A percentile compares a stretch with the other conserved stretches of the same genome.
Conservation (phyloP, 2,888 invertebrate species). For the Acanthosepion lycidas region DNA sequence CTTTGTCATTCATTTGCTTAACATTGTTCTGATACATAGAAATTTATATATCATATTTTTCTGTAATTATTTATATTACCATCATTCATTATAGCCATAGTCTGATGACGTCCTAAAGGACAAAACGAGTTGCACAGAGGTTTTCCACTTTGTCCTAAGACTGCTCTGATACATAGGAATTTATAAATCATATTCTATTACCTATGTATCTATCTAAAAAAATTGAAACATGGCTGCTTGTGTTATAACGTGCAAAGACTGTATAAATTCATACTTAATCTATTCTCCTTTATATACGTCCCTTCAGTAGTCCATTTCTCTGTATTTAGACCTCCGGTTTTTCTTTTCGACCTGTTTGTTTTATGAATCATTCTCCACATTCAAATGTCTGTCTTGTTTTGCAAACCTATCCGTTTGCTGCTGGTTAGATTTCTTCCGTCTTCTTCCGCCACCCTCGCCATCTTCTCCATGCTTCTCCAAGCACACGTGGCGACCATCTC, state of each 20-base stretch:
- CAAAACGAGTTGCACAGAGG: too few relatives aligned
- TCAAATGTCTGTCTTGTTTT: not conserved
- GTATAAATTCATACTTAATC: not conserved
- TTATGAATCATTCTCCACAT: not conserved
- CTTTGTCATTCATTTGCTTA: too few relatives aligned
- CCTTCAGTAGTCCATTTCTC: not conserved
- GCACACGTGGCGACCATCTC: not conserved
- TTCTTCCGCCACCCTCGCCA: not conserved
- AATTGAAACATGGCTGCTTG: not conserved
- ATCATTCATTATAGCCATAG: too few relatives aligned
- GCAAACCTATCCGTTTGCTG: not conserved
- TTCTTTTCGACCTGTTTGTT: not conserved
- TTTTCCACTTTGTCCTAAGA: too few relatives aligned
- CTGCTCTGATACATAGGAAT: too few relatives aligned
- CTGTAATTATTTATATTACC: too few relatives aligned
- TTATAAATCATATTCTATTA: too few relatives aligned
- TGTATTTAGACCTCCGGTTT: not conserved
- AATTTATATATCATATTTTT: too few relatives aligned
- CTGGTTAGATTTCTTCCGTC: not conserved
- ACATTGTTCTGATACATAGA: too few relatives aligned
- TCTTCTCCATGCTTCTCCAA: not conserved
- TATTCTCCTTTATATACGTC: not conserved
- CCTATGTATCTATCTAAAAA: too few relatives aligned
- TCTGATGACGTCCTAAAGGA: too few relatives aligned
- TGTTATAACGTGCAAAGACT: not conserved